Conservation (phyloP, 2,113 vertebrate genomes). For the Scortum barcoo region DNA sequence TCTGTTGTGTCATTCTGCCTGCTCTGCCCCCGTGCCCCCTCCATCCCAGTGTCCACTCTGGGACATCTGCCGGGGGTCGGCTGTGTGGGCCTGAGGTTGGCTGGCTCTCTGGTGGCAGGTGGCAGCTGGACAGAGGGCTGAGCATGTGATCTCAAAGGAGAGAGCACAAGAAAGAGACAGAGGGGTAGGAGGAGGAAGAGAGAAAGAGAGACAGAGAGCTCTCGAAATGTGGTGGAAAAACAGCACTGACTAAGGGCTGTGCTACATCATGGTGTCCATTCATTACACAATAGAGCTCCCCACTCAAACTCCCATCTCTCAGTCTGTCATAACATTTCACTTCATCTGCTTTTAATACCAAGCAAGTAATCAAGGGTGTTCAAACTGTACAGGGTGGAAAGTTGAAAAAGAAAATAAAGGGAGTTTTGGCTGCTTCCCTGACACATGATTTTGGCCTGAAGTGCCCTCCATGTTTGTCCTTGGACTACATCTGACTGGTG, state of each 20-base stretch:
- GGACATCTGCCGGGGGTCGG: constrained; percentile 75
- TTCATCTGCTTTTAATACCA: constrained; percentile 22
- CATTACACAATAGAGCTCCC: not conserved
- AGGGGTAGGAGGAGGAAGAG: not conserved
- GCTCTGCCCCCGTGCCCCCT: constrained; percentile 44
- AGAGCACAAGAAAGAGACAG: constrained; percentile 33
- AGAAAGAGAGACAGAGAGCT: constrained; percentile 17
- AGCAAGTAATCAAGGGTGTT: constrained; percentile 7
- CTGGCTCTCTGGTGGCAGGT: constrained; percentile 64
- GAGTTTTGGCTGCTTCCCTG: constrained; percentile 44
- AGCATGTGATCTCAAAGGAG: constrained; percentile 42
- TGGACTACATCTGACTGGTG: constrained; percentile 59
- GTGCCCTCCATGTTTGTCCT: constrained; percentile 62
- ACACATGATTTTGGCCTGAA: constrained; percentile 53
- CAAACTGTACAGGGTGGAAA: constrained; percentile 17
- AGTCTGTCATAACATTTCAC: constrained; percentile 50
- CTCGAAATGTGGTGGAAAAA: constrained; percentile 31
- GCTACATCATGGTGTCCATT: not conserved
- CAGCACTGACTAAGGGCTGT: not conserved
- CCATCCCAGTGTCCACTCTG: constrained; percentile 55
- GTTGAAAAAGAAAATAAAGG: not conserved
- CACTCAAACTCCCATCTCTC: constrained; percentile 23
- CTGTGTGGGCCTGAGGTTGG: constrained; percentile 55
- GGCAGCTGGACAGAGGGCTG: constrained; percentile 72
- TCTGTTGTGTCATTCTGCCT: constrained; percentile 40